These are phyloP conservation scores for Eudasyphora cyanicolor DNA, from an alignment of 2,888 invertebrate genomes.

Conservation along the genomic window DNA sequence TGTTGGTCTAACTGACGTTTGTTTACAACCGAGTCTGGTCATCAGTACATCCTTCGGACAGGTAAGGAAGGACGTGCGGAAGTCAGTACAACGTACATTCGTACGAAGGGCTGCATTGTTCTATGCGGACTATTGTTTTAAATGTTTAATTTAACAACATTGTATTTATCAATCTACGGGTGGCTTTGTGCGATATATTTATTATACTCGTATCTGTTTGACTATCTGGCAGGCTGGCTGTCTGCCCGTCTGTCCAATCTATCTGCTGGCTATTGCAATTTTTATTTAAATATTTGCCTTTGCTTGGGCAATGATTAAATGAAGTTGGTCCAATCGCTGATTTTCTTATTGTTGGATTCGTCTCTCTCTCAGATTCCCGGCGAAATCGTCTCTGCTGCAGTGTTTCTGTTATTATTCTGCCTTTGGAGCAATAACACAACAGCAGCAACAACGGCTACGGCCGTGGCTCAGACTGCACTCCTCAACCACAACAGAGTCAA, in stretches of 20 bases:
- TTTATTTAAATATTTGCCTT: conserved; percentile 72
- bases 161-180: conserved; percentile 54
- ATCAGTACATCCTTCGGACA: not conserved
- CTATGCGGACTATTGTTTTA: conserved; percentile 41
- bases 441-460: too few species aligned
- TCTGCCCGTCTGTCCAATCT: not conserved
- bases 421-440: too few species aligned
- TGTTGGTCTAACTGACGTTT: conserved; percentile 2
- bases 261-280: conserved; percentile 42
- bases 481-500: conserved; percentile 58
- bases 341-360: conserved; percentile 7
- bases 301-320: conserved; percentile 76
- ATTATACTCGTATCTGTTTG: conserved; percentile 36
- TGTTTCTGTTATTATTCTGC: conserved; percentile 1
- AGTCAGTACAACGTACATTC: too few species aligned
- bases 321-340: conserved; percentile 73
- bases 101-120: not conserved
- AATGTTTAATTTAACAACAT: conserved; percentile 56
- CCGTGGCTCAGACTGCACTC: too few species aligned
- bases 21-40: conserved; percentile 5
- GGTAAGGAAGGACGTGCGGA: not conserved
- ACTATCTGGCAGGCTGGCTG: not conserved
- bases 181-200: conserved; percentile 36
- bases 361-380: not conserved
- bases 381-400: not conserved